Evolutionary conservation across 2,113 vertebrate genomes (phyloP).

Genomic region (Trichechus manatus): DNA sequence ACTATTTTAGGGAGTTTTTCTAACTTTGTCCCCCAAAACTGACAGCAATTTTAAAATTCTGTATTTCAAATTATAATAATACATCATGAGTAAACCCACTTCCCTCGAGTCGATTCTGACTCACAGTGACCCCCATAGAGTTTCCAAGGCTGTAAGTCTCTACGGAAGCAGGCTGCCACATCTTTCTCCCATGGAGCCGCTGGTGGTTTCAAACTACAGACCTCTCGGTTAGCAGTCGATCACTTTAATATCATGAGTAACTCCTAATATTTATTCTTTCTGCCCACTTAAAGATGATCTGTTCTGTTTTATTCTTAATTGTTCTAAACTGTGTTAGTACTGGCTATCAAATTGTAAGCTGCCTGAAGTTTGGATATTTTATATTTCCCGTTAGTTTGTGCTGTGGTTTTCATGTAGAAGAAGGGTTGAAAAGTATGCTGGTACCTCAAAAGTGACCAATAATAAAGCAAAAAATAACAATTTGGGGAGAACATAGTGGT

Average conservation of each 20-base stretch:
- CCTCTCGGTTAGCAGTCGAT: too few relatives aligned
- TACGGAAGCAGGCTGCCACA: too few relatives aligned
- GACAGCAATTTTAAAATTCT: not conserved
- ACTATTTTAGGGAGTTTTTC: not conserved
- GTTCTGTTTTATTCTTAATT: not conserved
- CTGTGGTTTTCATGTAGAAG: slow-evolving; percentile 13
- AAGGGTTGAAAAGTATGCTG: not conserved
- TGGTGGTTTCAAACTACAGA: too few relatives aligned
- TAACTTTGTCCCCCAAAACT: not conserved
- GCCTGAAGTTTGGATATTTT: not conserved
- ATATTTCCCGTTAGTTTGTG: not conserved
- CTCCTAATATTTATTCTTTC: not conserved
- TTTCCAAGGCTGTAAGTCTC: too few relatives aligned
- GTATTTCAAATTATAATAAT: not conserved
- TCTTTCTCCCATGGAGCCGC: too few relatives aligned
- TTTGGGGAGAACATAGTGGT: not conserved
- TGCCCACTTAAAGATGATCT: not conserved
- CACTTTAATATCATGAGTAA: not conserved
- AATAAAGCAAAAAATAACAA: not conserved
- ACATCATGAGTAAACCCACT: not conserved
- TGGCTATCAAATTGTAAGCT: not conserved
- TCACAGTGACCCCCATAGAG: too few relatives aligned
- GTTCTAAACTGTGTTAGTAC: not conserved
- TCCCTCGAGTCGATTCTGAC: too few relatives aligned
- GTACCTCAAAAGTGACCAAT: not conserved